Evolutionary conservation across 2,113 vertebrate species (phyloP).

Genomic region (Gnathonemus echidnorhynchus): DNA sequence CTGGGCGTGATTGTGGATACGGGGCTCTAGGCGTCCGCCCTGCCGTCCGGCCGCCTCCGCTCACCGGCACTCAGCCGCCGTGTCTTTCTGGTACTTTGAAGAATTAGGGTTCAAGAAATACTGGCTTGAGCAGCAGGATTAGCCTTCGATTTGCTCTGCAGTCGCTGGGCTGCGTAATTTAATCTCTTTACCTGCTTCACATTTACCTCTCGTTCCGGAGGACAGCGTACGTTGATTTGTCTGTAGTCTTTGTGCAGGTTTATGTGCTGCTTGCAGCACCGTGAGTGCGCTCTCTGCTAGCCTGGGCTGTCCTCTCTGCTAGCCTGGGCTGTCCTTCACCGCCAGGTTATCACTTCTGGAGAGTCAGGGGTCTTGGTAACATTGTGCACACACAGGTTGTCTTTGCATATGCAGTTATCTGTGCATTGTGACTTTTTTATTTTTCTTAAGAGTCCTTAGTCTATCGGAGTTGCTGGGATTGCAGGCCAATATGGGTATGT

Average conservation of each 20-base stretch:
- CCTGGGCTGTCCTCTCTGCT: background rate
- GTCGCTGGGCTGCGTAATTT: constrained; percentile 33
- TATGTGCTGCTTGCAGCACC: background rate
- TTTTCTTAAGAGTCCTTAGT: background rate
- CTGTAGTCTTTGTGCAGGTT: background rate
- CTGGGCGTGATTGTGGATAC: background rate
- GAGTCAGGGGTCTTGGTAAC: background rate
- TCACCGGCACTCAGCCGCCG: constrained; percentile 29
- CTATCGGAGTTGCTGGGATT: background rate
- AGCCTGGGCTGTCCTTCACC: background rate
- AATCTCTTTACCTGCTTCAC: constrained; percentile 50
- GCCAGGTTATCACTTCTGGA: background rate
- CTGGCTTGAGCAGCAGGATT: constrained; percentile 40
- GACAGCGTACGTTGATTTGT: constrained; percentile 23
- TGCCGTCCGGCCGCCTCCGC: background rate
- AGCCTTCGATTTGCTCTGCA: constrained; percentile 39
- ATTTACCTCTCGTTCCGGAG: constrained; percentile 33
- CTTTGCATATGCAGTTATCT: background rate
- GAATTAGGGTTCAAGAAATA: constrained; percentile 36
- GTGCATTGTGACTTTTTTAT: background rate
- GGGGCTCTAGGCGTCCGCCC: background rate
- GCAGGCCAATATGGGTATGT: background rate
- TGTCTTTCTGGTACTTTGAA: constrained; percentile 32
- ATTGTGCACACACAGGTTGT: background rate
- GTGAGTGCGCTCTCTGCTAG: background rate